These are phyloP conservation scores for Ellobium chinense DNA, from an alignment of 2,888 invertebrate genomes.

Conservation along the genomic window DNA sequence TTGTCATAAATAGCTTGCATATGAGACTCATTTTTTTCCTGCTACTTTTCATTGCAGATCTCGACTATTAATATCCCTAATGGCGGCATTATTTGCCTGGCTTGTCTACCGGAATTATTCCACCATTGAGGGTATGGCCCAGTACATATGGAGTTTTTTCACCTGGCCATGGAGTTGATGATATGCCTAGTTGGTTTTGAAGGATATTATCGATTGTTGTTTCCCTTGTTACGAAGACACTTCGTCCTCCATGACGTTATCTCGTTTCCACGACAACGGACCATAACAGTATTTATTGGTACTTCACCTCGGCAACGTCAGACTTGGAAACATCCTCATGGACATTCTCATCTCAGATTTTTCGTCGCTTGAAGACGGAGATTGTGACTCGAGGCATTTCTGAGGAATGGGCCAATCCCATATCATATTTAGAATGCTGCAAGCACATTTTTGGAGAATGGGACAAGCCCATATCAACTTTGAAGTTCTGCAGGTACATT, in stretches of 20 bases:
- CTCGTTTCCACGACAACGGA: slow-evolving; percentile 25
- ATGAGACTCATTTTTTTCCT: not conserved
- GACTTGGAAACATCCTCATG: no score
- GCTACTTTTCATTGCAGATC: not conserved
- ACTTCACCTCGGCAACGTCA: no score
- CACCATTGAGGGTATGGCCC: slow-evolving; percentile 20
- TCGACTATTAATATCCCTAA: not conserved
- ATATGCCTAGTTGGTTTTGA: not conserved
- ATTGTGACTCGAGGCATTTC: no score
- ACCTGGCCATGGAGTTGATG: slow-evolving; percentile 40
- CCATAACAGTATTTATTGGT: slow-evolving; percentile 27
- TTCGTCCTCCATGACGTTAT: not conserved
- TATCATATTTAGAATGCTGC: no score
- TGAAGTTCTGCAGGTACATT: no score
- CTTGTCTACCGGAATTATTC: slow-evolving; percentile 36
- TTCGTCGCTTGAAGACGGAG: no score
- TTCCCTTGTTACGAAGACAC: not conserved
- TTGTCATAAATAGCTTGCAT: no score
- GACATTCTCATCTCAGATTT: no score
- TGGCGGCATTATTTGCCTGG: slow-evolving; percentile 21
- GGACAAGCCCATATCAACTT: no score
- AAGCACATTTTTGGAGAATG: no score
- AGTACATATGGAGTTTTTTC: slow-evolving; percentile 18
- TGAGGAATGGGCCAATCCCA: no score
- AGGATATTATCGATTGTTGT: not conserved